These are phyloP conservation scores for Meriones unguiculatus DNA, from an alignment of 2,113 vertebrate genomes.

Conservation along the genomic window DNA sequence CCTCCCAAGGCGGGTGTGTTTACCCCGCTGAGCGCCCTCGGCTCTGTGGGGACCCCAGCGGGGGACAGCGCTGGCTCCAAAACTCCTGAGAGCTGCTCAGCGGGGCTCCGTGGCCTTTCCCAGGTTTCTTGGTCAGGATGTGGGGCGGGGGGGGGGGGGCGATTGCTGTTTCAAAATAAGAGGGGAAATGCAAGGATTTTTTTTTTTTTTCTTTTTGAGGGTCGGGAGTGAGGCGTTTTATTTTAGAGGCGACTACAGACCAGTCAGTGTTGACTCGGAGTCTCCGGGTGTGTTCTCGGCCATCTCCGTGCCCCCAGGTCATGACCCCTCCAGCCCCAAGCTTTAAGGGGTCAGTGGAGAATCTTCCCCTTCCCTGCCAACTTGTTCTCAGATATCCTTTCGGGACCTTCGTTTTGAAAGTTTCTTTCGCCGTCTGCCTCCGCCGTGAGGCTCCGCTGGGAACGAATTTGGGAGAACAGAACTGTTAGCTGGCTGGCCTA, in stretches of 20 bases:
- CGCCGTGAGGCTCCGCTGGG: background rate
- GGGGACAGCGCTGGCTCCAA: background rate
- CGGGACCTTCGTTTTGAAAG: background rate
- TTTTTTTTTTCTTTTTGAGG: background rate
- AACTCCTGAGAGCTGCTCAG: conserved; percentile 19
- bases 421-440: background rate
- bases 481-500: background rate
- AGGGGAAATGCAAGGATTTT: background rate
- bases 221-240: background rate
- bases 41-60: conserved; percentile 32
- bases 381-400: background rate
- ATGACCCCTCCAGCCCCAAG: background rate
- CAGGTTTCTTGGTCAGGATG: background rate
- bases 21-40: conserved; percentile 50
- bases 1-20: conserved; percentile 71
- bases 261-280: rapidly evolving
- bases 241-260: conserved; percentile 11
- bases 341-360: background rate
- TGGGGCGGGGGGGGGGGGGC: background rate
- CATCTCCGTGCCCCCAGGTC: background rate
- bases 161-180: background rate
- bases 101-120: background rate
- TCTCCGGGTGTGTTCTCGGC: background rate
- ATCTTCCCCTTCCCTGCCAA: background rate
- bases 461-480: background rate